phyloP scores from a whole-genome alignment of 2,888 invertebrate species.

The Eristalis tenax region DNA sequence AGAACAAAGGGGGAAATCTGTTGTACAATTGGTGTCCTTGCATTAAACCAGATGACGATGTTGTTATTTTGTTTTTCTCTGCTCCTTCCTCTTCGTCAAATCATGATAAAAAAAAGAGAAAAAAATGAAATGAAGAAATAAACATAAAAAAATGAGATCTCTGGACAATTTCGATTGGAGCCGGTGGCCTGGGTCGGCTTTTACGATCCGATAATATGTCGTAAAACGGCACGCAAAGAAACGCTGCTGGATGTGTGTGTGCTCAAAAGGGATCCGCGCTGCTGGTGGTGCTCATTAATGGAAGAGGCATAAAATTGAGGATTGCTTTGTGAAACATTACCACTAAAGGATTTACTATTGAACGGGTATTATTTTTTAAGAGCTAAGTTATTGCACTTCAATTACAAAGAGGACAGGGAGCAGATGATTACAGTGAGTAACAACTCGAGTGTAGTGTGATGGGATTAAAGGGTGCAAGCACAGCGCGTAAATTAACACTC shows the following conservation, averaged over 20 bases:
- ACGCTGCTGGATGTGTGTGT: not conserved
- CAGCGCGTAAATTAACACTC: too few species aligned
- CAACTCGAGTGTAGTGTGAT: not conserved
- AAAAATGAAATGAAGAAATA: conserved; percentile 51
- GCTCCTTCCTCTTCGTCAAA: conserved; percentile 10
- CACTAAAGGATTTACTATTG: conserved; percentile 12
- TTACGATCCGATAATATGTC: conserved; percentile 55
- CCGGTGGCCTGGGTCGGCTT: conserved; percentile 22
- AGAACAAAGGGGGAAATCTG: conserved; percentile 20
- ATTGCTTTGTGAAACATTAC: conserved; percentile 12
- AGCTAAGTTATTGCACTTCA: conserved; percentile 5
- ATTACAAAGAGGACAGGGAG: not conserved
- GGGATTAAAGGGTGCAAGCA: not conserved
- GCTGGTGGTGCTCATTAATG: conserved; percentile 3
- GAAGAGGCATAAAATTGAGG: conserved; percentile 8
- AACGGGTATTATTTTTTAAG: conserved; percentile 17
- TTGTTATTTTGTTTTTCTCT: conserved; percentile 34
- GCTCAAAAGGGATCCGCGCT: not conserved
- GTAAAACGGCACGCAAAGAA: conserved; percentile 19
- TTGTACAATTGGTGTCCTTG: conserved; percentile 28
- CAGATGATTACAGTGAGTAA: not conserved
- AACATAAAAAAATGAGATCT: conserved; percentile 51
- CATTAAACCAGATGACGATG: conserved; percentile 61
- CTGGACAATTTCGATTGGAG: conserved; percentile 36
- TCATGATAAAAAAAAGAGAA: conserved; percentile 42